Evolutionary conservation across 2,888 invertebrate species (phyloP), one percentile per base, ranked within the genome.

Genomic region (Eristalis tenax): DNA sequence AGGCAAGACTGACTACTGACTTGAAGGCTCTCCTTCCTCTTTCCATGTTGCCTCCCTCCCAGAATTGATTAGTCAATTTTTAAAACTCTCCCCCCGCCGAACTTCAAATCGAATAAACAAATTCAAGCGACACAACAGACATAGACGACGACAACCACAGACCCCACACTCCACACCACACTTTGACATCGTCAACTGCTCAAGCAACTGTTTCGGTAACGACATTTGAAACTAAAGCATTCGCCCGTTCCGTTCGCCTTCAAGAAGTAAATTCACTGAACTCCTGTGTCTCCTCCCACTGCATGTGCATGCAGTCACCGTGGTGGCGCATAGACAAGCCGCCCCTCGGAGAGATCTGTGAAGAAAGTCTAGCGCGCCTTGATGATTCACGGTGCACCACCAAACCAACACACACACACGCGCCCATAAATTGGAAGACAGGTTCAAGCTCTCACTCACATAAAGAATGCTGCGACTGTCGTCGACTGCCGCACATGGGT

Each of bases 281-380:
- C n/a, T 22, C 38, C 65, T 10, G 26, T 75, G 83, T 76, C 79
- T 84, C 79, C 83, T 76, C 79, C 80, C 84, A 84, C 80, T 76
- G 71, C 86, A 83, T 87, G 79, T 83, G 83, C 83, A 28, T 50
- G 74, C 28, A 28, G 68, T 56, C 70, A 57, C 15, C 32, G 38
- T 10, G 40, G 28, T 26, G 26, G 26, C 3, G 26, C 81, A 73
- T 76, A 87, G 83, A 80, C 70, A 78, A 83, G n/a, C 70, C 78
- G 65, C 18, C 65, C 59, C 50, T 4, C 6, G 2, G 6, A 2
- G 13, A 66, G 82, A 75, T 80, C 68, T 35, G 26, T 59, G 43
- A 77, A 57, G 76, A 86, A 77, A 78, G 65, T 82, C 68, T 50
- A 69, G 64, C 73, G 82, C 85, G 86, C 71, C 75, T 83, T 71